These are phyloP conservation scores for Phycodurus eques DNA, from an alignment of 2,113 vertebrate species.

Conservation along the genomic window DNA sequence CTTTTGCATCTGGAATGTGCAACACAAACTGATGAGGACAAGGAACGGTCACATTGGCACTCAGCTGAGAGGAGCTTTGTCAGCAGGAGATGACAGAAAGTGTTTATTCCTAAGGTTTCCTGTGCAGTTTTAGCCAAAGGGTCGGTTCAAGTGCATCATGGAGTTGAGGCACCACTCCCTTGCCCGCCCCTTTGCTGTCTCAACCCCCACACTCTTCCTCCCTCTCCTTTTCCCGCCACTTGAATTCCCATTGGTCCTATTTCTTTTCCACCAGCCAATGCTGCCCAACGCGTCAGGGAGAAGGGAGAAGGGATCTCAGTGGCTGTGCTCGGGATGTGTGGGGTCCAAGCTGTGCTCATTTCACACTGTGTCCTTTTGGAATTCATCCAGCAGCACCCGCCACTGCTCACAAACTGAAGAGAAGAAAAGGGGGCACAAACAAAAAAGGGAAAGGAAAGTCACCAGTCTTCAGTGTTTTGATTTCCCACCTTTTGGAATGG, in stretches of 20 bases:
- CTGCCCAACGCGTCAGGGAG: conserved; percentile 23
- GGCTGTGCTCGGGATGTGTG: conserved; percentile 53
- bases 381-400: conserved; percentile 45
- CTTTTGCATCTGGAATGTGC: conserved; percentile 41
- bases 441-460: background rate
- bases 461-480: conserved; percentile 2
- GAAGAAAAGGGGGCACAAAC: conserved; percentile 17
- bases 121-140: conserved; percentile 45
- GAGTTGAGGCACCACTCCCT: conserved; percentile 29
- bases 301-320: conserved; percentile 50
- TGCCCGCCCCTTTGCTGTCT: background rate
- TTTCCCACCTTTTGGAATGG: conserved; percentile 4
- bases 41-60: conserved; percentile 22
- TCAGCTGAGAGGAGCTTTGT: conserved; percentile 53
- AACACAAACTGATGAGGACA: conserved; percentile 51
- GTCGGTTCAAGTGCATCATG: conserved; percentile 52
- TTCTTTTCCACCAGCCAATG: conserved; percentile 49
- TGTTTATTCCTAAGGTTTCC: conserved; percentile 67
- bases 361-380: conserved; percentile 61
- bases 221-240: conserved; percentile 56
- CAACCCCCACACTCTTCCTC: background rate
- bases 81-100: conserved; percentile 49
- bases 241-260: conserved; percentile 41
- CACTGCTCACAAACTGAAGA: conserved; percentile 7
- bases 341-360: conserved; percentile 62